phyloP scores from a whole-genome alignment of 2,888 invertebrate species.

The Congeria kusceri region DNA sequence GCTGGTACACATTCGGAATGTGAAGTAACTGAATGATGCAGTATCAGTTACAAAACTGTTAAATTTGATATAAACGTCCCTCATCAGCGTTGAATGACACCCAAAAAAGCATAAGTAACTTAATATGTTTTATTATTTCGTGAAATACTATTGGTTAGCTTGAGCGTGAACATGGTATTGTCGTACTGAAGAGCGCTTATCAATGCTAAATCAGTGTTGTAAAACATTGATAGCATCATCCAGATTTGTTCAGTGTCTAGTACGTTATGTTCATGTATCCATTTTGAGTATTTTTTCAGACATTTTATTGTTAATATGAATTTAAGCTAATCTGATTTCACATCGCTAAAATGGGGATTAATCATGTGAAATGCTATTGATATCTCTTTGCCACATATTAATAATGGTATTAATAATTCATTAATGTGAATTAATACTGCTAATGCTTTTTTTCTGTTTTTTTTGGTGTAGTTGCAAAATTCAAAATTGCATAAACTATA shows the following conservation, averaged over 20 bases:
- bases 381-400: no score
- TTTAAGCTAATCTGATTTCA: constrained; percentile 7
- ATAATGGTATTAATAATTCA: no score
- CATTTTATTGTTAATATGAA: neutral
- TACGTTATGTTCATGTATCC: neutral
- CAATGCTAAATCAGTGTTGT: constrained; percentile 26
- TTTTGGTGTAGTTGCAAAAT: no score
- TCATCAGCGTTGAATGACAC: constrained; percentile 33
- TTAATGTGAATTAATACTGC: no score
- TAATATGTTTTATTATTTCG: constrained; percentile 23
- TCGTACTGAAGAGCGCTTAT: constrained; percentile 20
- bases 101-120: constrained; percentile 16
- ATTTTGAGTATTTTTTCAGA: neutral
- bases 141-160: constrained; percentile 23
- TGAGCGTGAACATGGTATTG: constrained; percentile 30
- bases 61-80: constrained; percentile 38
- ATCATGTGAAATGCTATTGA: no score
- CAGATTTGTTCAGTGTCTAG: neutral
- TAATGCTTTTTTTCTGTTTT: no score
- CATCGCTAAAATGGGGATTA: no score
- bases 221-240: constrained; percentile 37
- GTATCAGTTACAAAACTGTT: constrained; percentile 32
- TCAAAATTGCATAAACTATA: no score
- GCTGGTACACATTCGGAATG: constrained; percentile 39
- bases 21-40: constrained; percentile 12